Evolutionary conservation across 1,140 invertebrate species (phyloP), one percentile per base, ranked within the genome.

Genomic region (Lucilia cuprina): DNA sequence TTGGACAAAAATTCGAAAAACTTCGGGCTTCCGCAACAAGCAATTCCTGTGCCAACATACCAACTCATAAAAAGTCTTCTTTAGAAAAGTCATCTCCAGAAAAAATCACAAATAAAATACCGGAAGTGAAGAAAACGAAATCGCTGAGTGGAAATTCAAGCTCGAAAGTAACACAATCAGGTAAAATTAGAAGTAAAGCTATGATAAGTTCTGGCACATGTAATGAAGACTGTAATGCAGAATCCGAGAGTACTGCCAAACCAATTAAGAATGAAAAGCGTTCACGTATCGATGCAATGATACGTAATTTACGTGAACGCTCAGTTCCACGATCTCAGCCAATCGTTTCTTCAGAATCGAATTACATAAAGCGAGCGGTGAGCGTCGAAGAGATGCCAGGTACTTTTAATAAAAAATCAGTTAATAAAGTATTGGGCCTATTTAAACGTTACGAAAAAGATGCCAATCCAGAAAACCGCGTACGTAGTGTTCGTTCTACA

Each of bases 1-100:
- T 95, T 85, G 94, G 94, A 13, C 94, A 95, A 85, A 95, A 94
- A 88, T 92, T 95, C 87, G 94, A 94, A 88, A 95, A 94, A 88
- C 92, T 95, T 25, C 88, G 93, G 1, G 86, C 92, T 35, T 91
- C 88, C 0, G 89, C 90, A 1, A 87, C 89, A 85, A 91, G 90
- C 86, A 91, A 90, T 5, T 74, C 84, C 5, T 80, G 50, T 25
- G 77, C 84, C 0, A 84, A 78, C 13, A 78, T 83, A 25, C 77
- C 80, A 10, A 85, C 82, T 10, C 50, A 75, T 60, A 85, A 85
- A 47, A 83, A 83, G 60, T 60, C 70, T 12, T 60, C 70, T 12
- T 74, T 83, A 0, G 77, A 83, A 5, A 85, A 74, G 30, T 17
- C 55, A 17, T 84, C 74, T 9, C 77, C 84, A 19, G 83, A 84